These are phyloP conservation scores for Drosophila putrida DNA, from an alignment of 2,888 invertebrate species.

Conservation along the genomic window DNA sequence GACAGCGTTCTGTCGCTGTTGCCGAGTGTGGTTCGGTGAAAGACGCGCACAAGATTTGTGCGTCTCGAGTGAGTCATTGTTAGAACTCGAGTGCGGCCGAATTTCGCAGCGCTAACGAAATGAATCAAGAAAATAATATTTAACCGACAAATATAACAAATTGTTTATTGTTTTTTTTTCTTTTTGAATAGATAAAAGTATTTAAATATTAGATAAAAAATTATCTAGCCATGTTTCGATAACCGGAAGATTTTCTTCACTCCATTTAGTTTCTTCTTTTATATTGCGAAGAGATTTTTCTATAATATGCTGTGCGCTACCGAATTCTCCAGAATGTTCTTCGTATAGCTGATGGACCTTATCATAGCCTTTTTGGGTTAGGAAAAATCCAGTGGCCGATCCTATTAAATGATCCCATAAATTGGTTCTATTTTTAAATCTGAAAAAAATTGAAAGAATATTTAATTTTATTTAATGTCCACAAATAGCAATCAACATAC, in stretches of 20 bases:
- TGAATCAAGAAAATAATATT: too few relatives aligned
- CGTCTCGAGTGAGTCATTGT: too few relatives aligned
- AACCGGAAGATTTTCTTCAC: constrained; percentile 90
- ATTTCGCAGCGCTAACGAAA: too few relatives aligned
- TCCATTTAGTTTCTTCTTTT: constrained; percentile 91
- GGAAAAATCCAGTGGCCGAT: constrained; percentile 91
- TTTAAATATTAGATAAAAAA: constrained; percentile 76
- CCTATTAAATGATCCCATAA: constrained; percentile 92
- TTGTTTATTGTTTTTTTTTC: too few relatives aligned
- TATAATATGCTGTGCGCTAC: constrained; percentile 90
- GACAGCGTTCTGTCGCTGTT: too few relatives aligned
- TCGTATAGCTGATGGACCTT: constrained; percentile 89
- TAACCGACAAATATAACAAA: too few relatives aligned
- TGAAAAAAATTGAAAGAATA: constrained; percentile 75
- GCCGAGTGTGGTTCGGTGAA: too few relatives aligned
- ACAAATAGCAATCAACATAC: too few relatives aligned
- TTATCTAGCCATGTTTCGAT: constrained; percentile 90
- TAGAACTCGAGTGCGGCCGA: too few relatives aligned
- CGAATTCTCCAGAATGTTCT: constrained; percentile 89
- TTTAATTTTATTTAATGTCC: too few relatives aligned
- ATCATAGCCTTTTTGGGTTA: constrained; percentile 90
- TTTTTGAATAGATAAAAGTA: not conserved
- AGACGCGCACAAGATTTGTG: too few relatives aligned
- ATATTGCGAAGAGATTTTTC: constrained; percentile 91
- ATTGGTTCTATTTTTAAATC: constrained; percentile 89